These are phyloP conservation scores for Drosophila paucipuncta DNA, from an alignment of 2,888 invertebrate genomes.

Conservation along the genomic window DNA sequence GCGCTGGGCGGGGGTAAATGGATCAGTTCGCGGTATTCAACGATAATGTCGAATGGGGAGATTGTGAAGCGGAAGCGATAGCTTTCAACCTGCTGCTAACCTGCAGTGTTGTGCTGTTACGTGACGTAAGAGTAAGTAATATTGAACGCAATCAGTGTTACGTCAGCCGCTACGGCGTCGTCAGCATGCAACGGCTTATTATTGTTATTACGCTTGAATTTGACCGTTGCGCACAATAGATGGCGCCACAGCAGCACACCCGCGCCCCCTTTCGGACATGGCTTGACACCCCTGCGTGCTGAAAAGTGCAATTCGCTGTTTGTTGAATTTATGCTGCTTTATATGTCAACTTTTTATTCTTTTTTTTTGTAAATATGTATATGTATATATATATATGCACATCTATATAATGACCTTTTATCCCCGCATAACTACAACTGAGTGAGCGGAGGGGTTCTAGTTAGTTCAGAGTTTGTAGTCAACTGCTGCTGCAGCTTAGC, in stretches of 20 bases:
- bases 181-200: slow-evolving; percentile 17
- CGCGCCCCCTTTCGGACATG: neutral
- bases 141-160: slow-evolving; percentile 8
- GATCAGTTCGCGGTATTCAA: neutral
- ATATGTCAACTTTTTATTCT: slow-evolving; percentile 38
- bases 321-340: slow-evolving; percentile 17
- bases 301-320: slow-evolving; percentile 39
- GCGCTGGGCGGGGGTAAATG: neutral
- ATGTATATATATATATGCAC: neutral
- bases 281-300: slow-evolving; percentile 1
- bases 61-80: neutral
- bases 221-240: slow-evolving; percentile 21
- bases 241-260: slow-evolving; percentile 15
- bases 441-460: neutral
- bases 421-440: slow-evolving; percentile 30
- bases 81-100: neutral
- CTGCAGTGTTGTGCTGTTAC: slow-evolving; percentile 10
- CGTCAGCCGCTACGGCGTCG: slow-evolving; percentile 16
- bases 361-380: neutral
- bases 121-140: slow-evolving; percentile 28
- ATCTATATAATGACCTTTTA: slow-evolving; percentile 60
- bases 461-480: neutral
- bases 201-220: slow-evolving; percentile 14
- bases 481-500: slow-evolving; percentile 51
- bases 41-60: neutral